phyloP scores from a whole-genome alignment of 2,888 invertebrate genomes.

The Drosophila gaucha region DNA sequence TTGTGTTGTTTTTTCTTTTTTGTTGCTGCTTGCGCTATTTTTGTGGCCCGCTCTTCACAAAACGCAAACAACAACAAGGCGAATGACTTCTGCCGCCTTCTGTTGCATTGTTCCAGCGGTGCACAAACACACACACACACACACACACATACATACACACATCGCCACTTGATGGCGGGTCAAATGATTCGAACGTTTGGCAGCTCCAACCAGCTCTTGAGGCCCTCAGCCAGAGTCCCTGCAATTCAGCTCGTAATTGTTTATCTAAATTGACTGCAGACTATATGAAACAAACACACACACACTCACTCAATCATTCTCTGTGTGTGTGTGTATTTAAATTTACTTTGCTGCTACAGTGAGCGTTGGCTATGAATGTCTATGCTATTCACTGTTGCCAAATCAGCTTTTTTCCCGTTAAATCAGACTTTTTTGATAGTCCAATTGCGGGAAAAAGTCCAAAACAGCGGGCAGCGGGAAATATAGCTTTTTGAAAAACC shows the following conservation, averaged over 20 bases:
- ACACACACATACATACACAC: background rate
- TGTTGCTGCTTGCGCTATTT: conserved; percentile 58
- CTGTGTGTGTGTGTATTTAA: conserved; percentile 26
- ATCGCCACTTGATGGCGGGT: conserved; percentile 66
- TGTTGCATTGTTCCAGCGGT: conserved; percentile 48
- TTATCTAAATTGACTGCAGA: conserved; percentile 76
- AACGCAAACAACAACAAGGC: conserved; percentile 36
- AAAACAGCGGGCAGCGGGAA: too few relatives aligned
- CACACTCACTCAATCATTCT: conserved; percentile 5
- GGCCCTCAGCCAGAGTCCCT: conserved; percentile 22
- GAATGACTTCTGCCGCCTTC: conserved; percentile 45
- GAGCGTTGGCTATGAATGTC: conserved; percentile 23
- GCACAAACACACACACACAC: background rate
- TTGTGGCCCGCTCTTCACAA: conserved; percentile 48
- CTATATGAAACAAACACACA: conserved; percentile 35
- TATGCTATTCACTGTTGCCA: conserved; percentile 3
- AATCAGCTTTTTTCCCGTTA: too few relatives aligned
- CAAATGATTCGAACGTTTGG: conserved; percentile 69
- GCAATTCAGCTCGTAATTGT: conserved; percentile 75
- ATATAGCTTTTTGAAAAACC: too few relatives aligned
- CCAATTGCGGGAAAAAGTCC: too few relatives aligned
- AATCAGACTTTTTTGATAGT: too few relatives aligned
- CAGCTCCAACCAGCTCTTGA: conserved; percentile 14
- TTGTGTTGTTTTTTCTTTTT: conserved; percentile 37
- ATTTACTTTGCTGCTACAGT: conserved; percentile 39